Base-by-base conservation (phyloP, 2,113 vertebrate genomes). In the Lontra canadensis region DNA sequence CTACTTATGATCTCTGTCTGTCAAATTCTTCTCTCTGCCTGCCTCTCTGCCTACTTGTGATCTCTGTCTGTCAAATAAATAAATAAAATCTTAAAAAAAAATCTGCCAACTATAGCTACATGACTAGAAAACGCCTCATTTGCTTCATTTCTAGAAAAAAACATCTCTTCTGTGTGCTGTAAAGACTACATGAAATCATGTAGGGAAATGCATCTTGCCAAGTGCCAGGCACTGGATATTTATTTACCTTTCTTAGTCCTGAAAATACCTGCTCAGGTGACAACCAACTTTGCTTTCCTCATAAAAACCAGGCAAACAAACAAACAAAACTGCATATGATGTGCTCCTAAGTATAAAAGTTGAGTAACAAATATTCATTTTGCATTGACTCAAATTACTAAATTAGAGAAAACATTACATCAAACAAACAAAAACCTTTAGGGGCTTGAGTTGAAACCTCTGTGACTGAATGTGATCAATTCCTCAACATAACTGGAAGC, bases 341-440 rank as follows among this genome's bases (percentile, higher is more conserved):
- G 44, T 67, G 25, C 47, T 81, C 23, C 44, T 85, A 88, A 71
- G 59, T 86, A 81, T 67, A 87, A 93, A 89, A 59, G 44, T 14
- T 81, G 42, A 88, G 14, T 39, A 82, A 95, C 12, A 92, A 93
- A 74, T 55, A 84, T 39, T 85, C 47, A 49, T 91, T 95, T 90
- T 34, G 26, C 23, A 94, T 73, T 90, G 95, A 89, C 15, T 97
- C 44, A 89, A 44, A 36, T 59, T 52, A 81, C 20, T 31, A 92
- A 84, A 65, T 93, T 92, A 87, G 20, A 94, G 13, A 73, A 78
- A 93, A 93, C 42, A 21, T 71, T n/a, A 69, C 21, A 18, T 31
- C 17, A 52, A 44, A 21, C 59, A 87, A 18, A 49, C 67, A 71
- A 17, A 86, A 67, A 23, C 21, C 23, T 57, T 69, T 76, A 85